Base-by-base conservation (phyloP, 2,888 invertebrate genomes). In the Drosophila anomalata region DNA sequence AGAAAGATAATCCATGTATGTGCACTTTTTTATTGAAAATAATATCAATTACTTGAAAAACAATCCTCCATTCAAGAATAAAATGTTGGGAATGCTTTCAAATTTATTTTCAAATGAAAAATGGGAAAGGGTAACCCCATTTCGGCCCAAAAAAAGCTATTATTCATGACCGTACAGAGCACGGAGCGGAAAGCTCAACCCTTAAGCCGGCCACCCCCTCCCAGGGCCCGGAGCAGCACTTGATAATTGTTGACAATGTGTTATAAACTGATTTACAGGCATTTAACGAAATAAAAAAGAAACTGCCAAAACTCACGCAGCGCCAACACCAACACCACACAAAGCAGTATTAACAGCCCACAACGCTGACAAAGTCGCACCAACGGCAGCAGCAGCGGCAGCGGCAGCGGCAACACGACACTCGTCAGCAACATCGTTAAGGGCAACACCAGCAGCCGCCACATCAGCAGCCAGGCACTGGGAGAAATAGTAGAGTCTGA, bases 221-320 rank as follows among this genome's bases (percentile, higher is more conserved):
- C 55, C 54, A 26, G 11, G 55, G 33, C 61, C n/a, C 29, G 2
- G 29, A 8, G 29, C 29, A 83, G 76, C 74, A 85, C 73, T 83
- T 76, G 73, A 78, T 86, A 86, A 87, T 86, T 86, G 85, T 85
- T 87, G 85, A 87, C 87, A 86, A 87, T 87, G 86, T 84, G 83
- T 85, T 87, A 81, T 85, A 85, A 83, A 87, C 85, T 85, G 85
- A 85, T 87, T 87, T 87, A 82, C 87, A 81, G 81, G 87, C 87
- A 75, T 82, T 82, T 82, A 82, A 85, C 85, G 62, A 79, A 81
- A 75, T 77, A 79, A 73, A 80, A 76, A 69, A 77, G 85, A 76
- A 78, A 87, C 76, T 87, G 84, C 78, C 84, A 86, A 86, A 84
- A 86, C 83, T 83, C 83, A 83, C 82, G 86, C 82, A 85, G 79